These are phyloP conservation scores for Phytoseiulus persimilis DNA, from an alignment of 2,888 invertebrate genomes.

Conservation along the genomic window DNA sequence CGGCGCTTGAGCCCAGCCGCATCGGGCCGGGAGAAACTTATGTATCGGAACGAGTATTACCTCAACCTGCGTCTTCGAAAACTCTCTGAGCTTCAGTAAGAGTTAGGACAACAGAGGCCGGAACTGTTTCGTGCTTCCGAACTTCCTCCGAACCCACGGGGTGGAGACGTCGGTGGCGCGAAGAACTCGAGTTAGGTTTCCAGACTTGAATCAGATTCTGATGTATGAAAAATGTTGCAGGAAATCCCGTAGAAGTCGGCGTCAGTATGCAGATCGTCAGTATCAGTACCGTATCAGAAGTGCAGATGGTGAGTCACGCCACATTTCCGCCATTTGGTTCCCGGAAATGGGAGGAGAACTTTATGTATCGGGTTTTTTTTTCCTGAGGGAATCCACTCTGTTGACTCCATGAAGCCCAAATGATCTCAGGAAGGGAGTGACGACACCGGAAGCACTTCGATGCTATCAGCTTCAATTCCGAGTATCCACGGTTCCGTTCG, in stretches of 20 bases:
- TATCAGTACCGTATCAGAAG: slow-evolving; percentile 96
- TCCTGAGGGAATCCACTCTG: no score
- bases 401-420: no score
- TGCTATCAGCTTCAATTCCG: no score
- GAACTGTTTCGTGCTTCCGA: neutral
- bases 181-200: no score
- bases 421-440: no score
- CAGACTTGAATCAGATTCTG: no score
- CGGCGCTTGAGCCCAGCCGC: neutral
- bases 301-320: slow-evolving; percentile 71
- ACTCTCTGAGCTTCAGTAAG: neutral
- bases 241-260: slow-evolving; percentile 92
- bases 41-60: neutral
- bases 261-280: slow-evolving; percentile 97
- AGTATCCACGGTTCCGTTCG: neutral
- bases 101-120: neutral
- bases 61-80: neutral
- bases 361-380: no score
- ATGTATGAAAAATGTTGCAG: slow-evolving; percentile 59
- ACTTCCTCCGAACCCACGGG: no score
- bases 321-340: neutral
- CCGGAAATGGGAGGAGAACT: neutral
- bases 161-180: no score
- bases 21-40: neutral
- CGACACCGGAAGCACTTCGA: no score